Evolutionary conservation across 2,797 vertebrate genomes (phyloP).

Genomic region (Rhynchotus rufescens): DNA sequence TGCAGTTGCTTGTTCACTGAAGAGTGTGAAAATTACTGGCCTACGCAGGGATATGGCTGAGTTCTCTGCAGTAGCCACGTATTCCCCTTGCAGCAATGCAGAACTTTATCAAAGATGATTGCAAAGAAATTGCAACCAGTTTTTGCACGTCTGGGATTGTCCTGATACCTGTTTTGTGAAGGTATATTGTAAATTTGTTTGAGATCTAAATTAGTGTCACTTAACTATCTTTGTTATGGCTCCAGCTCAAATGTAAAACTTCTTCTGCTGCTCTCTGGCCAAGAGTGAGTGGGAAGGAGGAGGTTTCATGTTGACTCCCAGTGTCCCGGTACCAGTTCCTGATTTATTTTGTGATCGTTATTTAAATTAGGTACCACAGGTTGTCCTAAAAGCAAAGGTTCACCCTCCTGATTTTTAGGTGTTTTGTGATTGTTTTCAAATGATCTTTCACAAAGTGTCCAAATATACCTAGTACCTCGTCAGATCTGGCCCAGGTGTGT

Average conservation of each 20-base stretch:
- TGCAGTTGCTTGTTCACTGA: neutral
- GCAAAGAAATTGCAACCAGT: neutral
- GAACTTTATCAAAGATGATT: neutral
- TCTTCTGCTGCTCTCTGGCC: neutral
- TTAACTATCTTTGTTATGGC: neutral
- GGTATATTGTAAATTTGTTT: neutral
- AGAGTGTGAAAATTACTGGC: neutral
- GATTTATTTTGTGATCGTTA: neutral
- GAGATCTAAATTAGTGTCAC: neutral
- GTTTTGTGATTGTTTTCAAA: neutral
- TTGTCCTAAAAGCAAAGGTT: neutral
- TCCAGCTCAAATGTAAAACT: neutral
- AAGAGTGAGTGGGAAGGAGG: neutral
- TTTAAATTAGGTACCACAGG: neutral
- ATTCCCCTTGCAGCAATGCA: neutral
- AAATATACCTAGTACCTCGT: neutral
- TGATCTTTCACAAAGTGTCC: neutral
- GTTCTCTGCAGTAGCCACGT: neutral
- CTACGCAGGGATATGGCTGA: neutral
- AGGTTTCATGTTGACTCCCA: neutral
- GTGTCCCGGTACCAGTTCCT: neutral
- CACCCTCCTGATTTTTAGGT: neutral
- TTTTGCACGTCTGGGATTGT: fast-evolving
- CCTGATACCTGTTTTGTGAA: neutral
- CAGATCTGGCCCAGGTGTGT: neutral